Base-by-base conservation (phyloP, 2,888 invertebrate species). In the Drosophila flavopinicola region DNA sequence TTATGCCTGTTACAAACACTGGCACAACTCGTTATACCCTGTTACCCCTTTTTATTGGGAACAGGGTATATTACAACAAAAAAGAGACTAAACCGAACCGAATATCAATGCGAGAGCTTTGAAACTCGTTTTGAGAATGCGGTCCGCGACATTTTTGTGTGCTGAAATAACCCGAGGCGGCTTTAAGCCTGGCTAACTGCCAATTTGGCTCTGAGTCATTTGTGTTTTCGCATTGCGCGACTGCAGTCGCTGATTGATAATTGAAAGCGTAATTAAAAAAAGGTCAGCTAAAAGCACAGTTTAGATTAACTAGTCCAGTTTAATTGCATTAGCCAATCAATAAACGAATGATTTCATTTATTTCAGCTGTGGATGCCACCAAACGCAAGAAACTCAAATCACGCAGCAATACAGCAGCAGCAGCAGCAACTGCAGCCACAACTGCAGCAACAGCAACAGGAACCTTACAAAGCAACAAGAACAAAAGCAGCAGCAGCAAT, bases 301-400 rank as follows among this genome's bases (percentile, higher is more conserved):
- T 23, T 33, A 7, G 29, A n/a, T n/a, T 23, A 2, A 1, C 42
- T 24, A 44, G 29, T n/a, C 44, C 23, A 29, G 6, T 45, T 60
- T 11, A 37, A 27, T 56, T 65, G 10, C 65, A 51, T 61, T 47
- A 17, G 9, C 20, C 32, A 65, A 41, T 58, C n/a, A 35, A 51
- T 47, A 52, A 67, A 38, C 32, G 35, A 47, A 35, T 37, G 11
- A 20, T 33, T 38, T 51, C 5, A 20, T 10, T 61, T 35, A 17
- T 30, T 76, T 72, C 58, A 84, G 88, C 70, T 72, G 65, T 65
- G 45, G 91, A 91, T 41, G 78, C 72, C 44, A 85, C 78, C 53
- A 91, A 91, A 72, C 90, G 91, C 13, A 90, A 90, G 75, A 91
- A 91, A 65, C 70, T 90, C 7, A 91, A 91, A 78, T 88, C 89